Evolutionary conservation across 2,888 invertebrate genomes (phyloP).

Genomic region (Drosophila mayaguana): DNA sequence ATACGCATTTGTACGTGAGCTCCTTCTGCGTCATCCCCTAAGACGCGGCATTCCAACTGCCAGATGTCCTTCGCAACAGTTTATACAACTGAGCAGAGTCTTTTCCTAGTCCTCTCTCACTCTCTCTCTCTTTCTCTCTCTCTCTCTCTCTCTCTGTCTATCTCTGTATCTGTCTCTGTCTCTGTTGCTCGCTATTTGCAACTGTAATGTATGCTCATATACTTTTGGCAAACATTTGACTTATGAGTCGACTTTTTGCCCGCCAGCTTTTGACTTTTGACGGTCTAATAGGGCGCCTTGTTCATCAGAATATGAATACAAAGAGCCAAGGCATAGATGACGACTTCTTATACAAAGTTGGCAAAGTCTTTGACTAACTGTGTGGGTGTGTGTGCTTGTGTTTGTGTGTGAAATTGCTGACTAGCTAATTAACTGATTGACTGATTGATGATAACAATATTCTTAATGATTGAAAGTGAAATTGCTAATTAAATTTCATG

Average conservation of each 20-base stretch:
- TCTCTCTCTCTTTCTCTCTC: not conserved
- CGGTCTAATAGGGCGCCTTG: constrained; percentile 24
- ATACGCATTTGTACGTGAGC: constrained; percentile 37
- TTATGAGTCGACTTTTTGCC: constrained; percentile 62
- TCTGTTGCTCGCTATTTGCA: constrained; percentile 54
- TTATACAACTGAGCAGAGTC: constrained; percentile 10
- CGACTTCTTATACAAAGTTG: constrained; percentile 19
- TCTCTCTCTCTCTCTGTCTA: not conserved
- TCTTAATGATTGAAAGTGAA: not conserved
- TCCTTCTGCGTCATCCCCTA: not conserved
- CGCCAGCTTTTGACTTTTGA: constrained; percentile 50
- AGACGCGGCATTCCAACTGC: constrained; percentile 24
- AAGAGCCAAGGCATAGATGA: constrained; percentile 1
- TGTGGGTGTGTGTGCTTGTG: too few species aligned
- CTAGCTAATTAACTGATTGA: not conserved
- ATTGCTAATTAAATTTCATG: not conserved
- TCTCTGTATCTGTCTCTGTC: too few species aligned
- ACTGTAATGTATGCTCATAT: constrained; percentile 50
- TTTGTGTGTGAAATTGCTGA: not conserved
- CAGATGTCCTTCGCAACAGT: constrained; percentile 33
- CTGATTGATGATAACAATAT: not conserved
- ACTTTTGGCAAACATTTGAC: constrained; percentile 72
- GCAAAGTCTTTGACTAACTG: not conserved
- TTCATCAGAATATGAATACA: not conserved
- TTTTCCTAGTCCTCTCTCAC: not conserved